phyloP scores from a whole-genome alignment of 2,113 vertebrate species.

The Calonectris borealis region DNA sequence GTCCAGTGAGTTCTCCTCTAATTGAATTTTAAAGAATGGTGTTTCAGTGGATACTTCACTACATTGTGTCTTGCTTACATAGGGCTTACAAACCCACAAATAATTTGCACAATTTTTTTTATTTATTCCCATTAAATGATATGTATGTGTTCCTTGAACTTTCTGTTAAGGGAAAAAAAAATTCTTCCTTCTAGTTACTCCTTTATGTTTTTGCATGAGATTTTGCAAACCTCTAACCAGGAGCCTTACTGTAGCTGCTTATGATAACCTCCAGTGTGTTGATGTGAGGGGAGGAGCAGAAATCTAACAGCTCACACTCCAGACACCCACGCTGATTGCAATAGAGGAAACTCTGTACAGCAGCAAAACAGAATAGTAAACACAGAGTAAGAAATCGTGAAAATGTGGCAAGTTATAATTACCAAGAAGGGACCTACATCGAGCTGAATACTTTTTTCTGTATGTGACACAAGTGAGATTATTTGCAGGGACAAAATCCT shows the following conservation, averaged over 20 bases:
- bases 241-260: neutral
- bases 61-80: neutral
- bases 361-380: constrained; percentile 51
- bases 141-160: neutral
- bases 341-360: constrained; percentile 15
- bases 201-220: neutral
- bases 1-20: neutral
- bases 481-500: neutral
- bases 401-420: constrained; percentile 8
- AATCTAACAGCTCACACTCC: constrained; percentile 22
- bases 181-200: neutral
- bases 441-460: neutral
- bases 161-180: neutral
- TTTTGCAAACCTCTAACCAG: neutral
- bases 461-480: neutral
- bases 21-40: neutral
- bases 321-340: constrained; percentile 51
- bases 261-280: neutral
- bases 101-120: neutral
- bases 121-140: neutral
- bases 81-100: neutral
- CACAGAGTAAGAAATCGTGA: constrained; percentile 13
- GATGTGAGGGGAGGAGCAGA: constrained; percentile 42
- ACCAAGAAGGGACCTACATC: neutral
- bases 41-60: neutral